phyloP scores from a whole-genome alignment of 2,888 invertebrate genomes.

The Hypena proboscidalis region DNA sequence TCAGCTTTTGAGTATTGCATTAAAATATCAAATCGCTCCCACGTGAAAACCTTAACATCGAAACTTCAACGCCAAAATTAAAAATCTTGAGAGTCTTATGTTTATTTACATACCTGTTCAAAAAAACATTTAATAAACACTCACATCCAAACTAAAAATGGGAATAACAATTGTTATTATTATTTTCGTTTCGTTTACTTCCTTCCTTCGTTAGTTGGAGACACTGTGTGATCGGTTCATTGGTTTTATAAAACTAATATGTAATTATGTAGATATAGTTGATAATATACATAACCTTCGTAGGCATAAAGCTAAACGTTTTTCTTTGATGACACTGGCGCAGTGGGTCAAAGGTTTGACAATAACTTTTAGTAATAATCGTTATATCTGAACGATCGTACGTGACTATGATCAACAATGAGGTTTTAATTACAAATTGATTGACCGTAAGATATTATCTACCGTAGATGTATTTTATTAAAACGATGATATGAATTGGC shows the following conservation, averaged over 20 bases:
- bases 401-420: slow-evolving; percentile 19
- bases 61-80: slow-evolving; percentile 8
- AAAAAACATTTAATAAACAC: slow-evolving; percentile 24
- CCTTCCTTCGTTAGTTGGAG: slow-evolving; percentile 42
- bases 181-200: slow-evolving; percentile 12
- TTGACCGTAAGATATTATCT: too few relatives aligned
- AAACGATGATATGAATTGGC: too few relatives aligned
- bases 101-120: slow-evolving; percentile 33
- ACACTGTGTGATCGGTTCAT: slow-evolving; percentile 51
- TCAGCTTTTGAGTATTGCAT: too few relatives aligned
- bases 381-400: slow-evolving; percentile 8
- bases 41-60: slow-evolving; percentile 14
- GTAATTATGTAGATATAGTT: slow-evolving; percentile 56
- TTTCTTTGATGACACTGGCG: slow-evolving; percentile 35
- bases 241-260: slow-evolving; percentile 57
- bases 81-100: slow-evolving; percentile 24
- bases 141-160: slow-evolving; percentile 9
- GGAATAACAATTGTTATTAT: slow-evolving; percentile 2
- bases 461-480: too few relatives aligned
- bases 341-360: slow-evolving; percentile 27
- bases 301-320: slow-evolving; percentile 49
- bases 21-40: too few relatives aligned
- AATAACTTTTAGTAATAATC: slow-evolving; percentile 9
- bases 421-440: too few relatives aligned
- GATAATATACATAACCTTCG: slow-evolving; percentile 53